These are phyloP conservation scores for Reinhardtius hippoglossoides DNA, from an alignment of 2,113 vertebrate species.

Conservation along the genomic window DNA sequence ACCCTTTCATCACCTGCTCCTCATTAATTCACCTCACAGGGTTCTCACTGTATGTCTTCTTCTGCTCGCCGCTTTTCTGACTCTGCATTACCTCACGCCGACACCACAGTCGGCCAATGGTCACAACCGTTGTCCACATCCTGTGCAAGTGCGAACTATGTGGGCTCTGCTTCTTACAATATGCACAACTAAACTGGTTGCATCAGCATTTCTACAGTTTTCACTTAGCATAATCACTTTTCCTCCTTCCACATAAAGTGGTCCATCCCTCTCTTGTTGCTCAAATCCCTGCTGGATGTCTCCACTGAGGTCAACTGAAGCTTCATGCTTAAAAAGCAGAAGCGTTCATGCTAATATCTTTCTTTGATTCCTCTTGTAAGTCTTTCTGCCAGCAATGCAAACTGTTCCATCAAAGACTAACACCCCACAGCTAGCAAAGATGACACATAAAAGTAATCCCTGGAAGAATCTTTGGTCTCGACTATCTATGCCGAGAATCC, in stretches of 20 bases:
- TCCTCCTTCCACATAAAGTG: conserved; percentile 41
- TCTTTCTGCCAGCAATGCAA: conserved; percentile 5
- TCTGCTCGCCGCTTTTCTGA: not conserved
- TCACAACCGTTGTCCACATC: not conserved
- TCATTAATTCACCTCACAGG: conserved; percentile 62
- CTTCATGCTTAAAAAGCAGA: conserved; percentile 30
- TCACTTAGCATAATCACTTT: conserved; percentile 9
- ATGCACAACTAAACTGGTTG: not conserved
- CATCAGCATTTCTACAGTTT: conserved; percentile 8
- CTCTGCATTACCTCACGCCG: not conserved
- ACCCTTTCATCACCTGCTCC: conserved; percentile 66
- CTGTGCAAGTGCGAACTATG: not conserved
- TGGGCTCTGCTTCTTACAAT: not conserved
- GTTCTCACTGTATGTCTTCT: conserved; percentile 12
- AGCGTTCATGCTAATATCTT: conserved; percentile 25
- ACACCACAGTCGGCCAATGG: not conserved
- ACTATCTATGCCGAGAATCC: conserved; percentile 45
- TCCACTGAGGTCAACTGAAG: not conserved
- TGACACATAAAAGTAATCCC: conserved; percentile 38
- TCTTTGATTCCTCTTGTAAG: conserved; percentile 20
- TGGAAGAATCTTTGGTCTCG: conserved; percentile 46
- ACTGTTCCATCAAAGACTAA: not conserved
- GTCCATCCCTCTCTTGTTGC: not conserved
- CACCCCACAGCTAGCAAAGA: not conserved
- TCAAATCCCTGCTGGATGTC: conserved; percentile 14